A percentile compares a stretch with the other conserved stretches of the same genome.
Evolutionary conservation across 2,113 vertebrate genomes (phyloP).

Genomic region (Chaenogobius annularis): DNA sequence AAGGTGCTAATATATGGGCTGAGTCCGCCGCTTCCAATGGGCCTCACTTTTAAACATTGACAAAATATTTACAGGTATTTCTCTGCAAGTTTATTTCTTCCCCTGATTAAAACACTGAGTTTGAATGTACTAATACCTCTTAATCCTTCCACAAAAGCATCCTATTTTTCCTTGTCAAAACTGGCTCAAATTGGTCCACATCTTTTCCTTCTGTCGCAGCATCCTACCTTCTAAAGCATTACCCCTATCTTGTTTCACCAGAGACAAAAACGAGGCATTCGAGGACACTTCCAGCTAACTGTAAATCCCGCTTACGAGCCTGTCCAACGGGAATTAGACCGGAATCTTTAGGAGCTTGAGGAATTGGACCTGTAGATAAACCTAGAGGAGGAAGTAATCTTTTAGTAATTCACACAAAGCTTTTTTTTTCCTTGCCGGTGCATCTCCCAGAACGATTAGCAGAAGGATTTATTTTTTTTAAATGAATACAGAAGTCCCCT

Average conservation of each 20-base stretch:
- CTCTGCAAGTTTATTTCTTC: conserved; percentile 54
- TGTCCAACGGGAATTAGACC: conserved; percentile 48
- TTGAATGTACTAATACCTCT: conserved; percentile 50
- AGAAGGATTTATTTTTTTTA: conserved; percentile 78
- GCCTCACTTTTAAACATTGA: neutral
- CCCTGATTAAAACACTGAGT: conserved; percentile 34
- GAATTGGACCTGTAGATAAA: conserved; percentile 73
- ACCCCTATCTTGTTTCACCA: conserved; percentile 65
- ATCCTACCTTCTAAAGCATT: conserved; percentile 63
- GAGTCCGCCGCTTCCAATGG: conserved; percentile 26
- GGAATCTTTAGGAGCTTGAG: conserved; percentile 54
- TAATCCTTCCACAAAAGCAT: conserved; percentile 59
- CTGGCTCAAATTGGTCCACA: conserved; percentile 40
- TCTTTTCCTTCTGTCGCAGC: conserved; percentile 47
- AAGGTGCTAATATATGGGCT: conserved; percentile 43
- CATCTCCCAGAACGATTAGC: conserved; percentile 75
- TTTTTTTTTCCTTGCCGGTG: conserved; percentile 16
- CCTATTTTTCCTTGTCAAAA: conserved; percentile 34
- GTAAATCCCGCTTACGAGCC: conserved; percentile 52
- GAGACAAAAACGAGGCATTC: conserved; percentile 65
- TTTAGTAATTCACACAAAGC: conserved; percentile 80
- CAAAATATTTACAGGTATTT: conserved; percentile 20
- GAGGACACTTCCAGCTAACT: conserved; percentile 4
- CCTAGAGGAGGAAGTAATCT: conserved; percentile 73
- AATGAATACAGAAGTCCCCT: conserved; percentile 79